phyloP scores from a whole-genome alignment of 2,797 vertebrate species.

The Halcyon smyrnensis region DNA sequence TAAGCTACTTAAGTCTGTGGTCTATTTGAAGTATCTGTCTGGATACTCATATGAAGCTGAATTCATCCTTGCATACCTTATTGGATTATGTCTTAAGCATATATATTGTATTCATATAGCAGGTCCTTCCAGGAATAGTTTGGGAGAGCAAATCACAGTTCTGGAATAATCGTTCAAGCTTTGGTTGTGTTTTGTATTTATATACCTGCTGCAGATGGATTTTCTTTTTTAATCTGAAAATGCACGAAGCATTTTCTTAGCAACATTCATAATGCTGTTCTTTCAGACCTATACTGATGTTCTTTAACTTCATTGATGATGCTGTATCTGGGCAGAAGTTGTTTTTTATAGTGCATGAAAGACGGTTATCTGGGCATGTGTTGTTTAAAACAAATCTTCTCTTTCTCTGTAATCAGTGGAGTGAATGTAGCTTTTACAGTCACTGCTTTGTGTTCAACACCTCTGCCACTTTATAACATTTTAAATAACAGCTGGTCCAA shows the following conservation, averaged over 20 bases:
- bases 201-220: not conserved
- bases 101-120: not conserved
- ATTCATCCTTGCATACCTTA: not conserved
- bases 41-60: not conserved
- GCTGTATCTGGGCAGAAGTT: not conserved
- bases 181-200: not conserved
- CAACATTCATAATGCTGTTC: not conserved
- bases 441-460: not conserved
- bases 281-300: not conserved
- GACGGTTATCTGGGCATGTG: not conserved
- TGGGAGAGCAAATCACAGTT: not conserved
- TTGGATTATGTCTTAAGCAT: not conserved
- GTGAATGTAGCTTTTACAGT: not conserved
- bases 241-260: not conserved
- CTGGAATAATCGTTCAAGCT: not conserved
- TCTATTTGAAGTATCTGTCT: not conserved
- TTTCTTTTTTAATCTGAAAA: not conserved
- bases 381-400: not conserved
- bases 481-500: not conserved
- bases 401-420: not conserved
- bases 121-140: not conserved
- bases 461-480: not conserved
- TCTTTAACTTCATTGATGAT: not conserved
- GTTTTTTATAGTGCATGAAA: not conserved
- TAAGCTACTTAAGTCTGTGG: not conserved